Percentiles rank a stretch among this genome's conserved stretches.
Evolutionary conservation across 2,888 invertebrate genomes (phyloP).

Genomic region (Herminia tarsipennalis): DNA sequence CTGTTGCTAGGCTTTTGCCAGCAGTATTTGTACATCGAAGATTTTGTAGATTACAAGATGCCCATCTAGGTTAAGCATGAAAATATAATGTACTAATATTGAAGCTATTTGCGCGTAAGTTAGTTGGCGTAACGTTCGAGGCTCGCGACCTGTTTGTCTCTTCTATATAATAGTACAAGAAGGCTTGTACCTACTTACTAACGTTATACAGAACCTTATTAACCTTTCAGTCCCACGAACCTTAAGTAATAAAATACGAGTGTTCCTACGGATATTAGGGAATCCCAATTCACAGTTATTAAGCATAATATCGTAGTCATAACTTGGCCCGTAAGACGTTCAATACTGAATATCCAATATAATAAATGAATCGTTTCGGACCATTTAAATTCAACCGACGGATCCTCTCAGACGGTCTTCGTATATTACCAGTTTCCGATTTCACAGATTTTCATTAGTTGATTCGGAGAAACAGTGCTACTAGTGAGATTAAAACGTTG

Average conservation of each 20-base stretch:
- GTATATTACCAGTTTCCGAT: conserved; percentile 6
- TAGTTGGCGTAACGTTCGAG: no score
- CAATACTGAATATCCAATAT: conserved; percentile 8
- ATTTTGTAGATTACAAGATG: no score
- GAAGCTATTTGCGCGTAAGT: no score
- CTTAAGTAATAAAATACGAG: neutral
- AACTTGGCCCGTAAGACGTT: conserved; percentile 6
- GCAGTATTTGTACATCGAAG: no score
- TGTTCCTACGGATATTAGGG: neutral
- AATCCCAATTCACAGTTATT: conserved; percentile 7
- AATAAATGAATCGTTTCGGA: conserved; percentile 11
- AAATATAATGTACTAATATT: no score
- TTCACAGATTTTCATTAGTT: conserved; percentile 10
- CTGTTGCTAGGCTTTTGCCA: no score
- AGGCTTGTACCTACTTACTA: neutral
- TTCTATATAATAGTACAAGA: neutral
- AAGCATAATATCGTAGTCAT: conserved; percentile 8
- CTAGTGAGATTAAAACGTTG: no score
- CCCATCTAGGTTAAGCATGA: no score
- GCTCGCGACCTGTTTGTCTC: no score
- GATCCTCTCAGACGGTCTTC: conserved; percentile 2
- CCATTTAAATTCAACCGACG: conserved; percentile 11
- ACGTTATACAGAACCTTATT: neutral
- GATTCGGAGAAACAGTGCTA: neutral
- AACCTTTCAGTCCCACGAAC: neutral